These are phyloP conservation scores for Pachymerium ferrugineum DNA, from an alignment of 2,888 invertebrate species.

Conservation along the genomic window DNA sequence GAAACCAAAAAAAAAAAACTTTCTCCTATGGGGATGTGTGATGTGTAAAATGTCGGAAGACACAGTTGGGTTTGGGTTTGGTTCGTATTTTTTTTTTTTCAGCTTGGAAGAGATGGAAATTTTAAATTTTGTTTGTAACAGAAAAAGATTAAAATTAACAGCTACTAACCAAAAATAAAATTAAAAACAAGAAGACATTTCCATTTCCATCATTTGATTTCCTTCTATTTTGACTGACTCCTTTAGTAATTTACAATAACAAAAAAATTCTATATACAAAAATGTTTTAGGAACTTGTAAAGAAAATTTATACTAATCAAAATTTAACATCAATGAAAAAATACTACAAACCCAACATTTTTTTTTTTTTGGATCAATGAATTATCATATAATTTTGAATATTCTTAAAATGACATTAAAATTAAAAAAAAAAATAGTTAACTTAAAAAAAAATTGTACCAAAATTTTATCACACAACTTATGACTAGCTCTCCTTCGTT, in stretches of 20 bases:
- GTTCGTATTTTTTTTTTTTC: no score
- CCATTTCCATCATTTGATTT: neutral
- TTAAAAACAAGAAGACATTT: neutral
- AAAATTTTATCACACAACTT: neutral
- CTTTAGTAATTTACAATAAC: neutral
- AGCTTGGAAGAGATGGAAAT: no score
- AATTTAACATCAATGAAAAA: neutral
- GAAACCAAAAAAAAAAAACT: neutral
- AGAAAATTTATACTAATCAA: neutral
- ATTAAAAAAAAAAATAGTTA: neutral
- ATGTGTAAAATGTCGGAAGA: constrained; percentile 20
- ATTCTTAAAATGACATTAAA: neutral
- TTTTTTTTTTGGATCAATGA: neutral
- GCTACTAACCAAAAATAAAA: no score
- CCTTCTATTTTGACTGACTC: neutral
- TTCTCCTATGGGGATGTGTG: constrained; percentile 21
- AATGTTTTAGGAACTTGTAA: constrained; percentile 27
- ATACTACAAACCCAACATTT: neutral
- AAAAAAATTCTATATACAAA: constrained; percentile 21
- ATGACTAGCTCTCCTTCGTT: constrained; percentile 20
- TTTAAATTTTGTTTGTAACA: no score
- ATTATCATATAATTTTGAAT: neutral
- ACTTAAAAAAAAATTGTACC: neutral
- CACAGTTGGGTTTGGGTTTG: constrained; percentile 11
- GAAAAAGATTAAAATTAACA: no score